phyloP scores from a whole-genome alignment of 2,113 vertebrate genomes.

The Copsychus sechellarum region DNA sequence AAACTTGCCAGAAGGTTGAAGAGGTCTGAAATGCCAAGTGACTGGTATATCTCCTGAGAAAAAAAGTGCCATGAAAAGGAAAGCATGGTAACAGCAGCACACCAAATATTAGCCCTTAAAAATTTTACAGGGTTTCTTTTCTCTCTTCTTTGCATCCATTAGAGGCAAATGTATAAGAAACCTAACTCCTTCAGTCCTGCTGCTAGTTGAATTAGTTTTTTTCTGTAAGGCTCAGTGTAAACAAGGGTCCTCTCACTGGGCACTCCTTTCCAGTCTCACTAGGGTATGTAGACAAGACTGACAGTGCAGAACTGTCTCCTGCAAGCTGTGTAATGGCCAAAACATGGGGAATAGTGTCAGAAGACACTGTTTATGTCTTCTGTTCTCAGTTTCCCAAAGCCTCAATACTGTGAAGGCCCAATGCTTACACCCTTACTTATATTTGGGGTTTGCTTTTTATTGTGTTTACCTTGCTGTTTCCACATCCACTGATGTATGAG shows the following conservation, averaged over 20 bases:
- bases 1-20: neutral
- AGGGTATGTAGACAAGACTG: neutral
- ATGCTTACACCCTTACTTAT: neutral
- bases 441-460: neutral
- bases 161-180: neutral
- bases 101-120: neutral
- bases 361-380: neutral
- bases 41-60: neutral
- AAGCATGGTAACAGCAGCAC: neutral
- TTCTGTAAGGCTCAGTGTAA: neutral
- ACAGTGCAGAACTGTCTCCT: neutral
- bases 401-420: neutral
- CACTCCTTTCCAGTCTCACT: neutral
- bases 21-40: neutral
- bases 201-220: neutral
- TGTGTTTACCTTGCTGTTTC: neutral
- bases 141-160: neutral
- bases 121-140: neutral
- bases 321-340: neutral
- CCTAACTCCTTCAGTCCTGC: neutral
- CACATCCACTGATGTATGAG: neutral
- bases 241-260: neutral
- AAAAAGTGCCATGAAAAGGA: neutral
- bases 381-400: neutral
- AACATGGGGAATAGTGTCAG: fast-evolving